Base-by-base conservation (phyloP, 92 coral and sea anemone species). In the Epizoanthus stellaris region DNA sequence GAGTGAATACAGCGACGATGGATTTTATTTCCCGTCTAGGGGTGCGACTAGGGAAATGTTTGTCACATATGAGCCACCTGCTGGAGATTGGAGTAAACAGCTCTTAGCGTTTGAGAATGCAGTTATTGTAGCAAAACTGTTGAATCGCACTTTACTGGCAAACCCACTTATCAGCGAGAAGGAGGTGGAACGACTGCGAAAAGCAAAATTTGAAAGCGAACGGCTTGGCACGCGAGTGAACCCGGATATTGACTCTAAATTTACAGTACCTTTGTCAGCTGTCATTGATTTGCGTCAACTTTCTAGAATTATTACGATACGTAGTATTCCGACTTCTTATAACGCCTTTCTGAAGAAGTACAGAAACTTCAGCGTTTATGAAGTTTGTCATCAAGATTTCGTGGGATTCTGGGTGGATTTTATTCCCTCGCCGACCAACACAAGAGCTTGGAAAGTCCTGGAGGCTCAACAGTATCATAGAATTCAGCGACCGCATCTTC, bases 101-200 rank as follows among this genome's bases (percentile, higher is more conserved):
- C 86, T 94, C 43, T 82, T 92, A 34, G 98, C 95, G n/a, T 94
- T 94, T 76, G 95, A 94, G 61, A 94, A 94, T 80, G 98, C 98
- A 52, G 95, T 91, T 75, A 80, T 94, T 73, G 86, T 94, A 30
- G 90, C 98, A 1, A 87, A 91, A 72, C 63, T 94, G 69, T 80
- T 94, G 2, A 94, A 94, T 85, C 89, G 98, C 60, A 94, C 98
- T 42, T 70, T 94, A 4, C 82, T 94, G 5, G 98, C 92, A 0
- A 88, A 87, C n/a, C 90, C 98, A 20, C 92, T 94, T 59, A 88
- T 93, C 62, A 89, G 95, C 87, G 98, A 94, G 70, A 53, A 77
- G 5, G 98, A 91, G 75, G 83, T 84, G 4, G 89, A 84, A 16
- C 93, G 95, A 15, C 73, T 91, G 11, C 67, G 82, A 69, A 57